Base-by-base conservation (phyloP, 2,113 vertebrate genomes). In the Corapipo altera region DNA sequence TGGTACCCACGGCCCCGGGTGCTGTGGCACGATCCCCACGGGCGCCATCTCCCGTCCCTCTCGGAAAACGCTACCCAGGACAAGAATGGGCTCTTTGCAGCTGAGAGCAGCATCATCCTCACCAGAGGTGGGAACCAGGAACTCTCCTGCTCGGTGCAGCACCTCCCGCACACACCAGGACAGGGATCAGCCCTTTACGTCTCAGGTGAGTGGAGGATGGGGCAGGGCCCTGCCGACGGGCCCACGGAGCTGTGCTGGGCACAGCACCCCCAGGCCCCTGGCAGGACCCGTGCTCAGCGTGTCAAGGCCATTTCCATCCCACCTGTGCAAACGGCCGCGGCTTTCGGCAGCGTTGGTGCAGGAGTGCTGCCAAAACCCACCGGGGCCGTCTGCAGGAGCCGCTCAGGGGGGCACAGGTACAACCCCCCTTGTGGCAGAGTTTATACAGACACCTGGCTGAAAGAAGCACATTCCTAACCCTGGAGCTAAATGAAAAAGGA, bases 111-210 rank as follows among this genome's bases (percentile, higher is more conserved):
- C 55, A 24, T 12, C 37, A 19, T n/a, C 37, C 32, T 71, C 37
- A 30, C 32, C 57, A 62, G 46, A 35, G 37, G 46, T 9, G 26
- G 30, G 55, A 61, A 9, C 32, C 57, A 72, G 57, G 46, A 44
- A 2, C 39, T 30, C 16, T 30, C 55, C 46, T 62, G 46, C 52
- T 62, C 1, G 1, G 37, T 26, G 67, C 37, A 52, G 55, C 67
- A 12, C 4, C 21, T n/a, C 66, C 54, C 1, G 1, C 46, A 51
- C 24, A 19, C 35, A 8, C 5, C 2, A 1, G 44, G n/a, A 46
- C 24, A 15, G 15, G 37, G 16, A 4, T 10, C 67, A 37, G 48
- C 39, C 26, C 39, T 62, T 26, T 2, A 5, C 0, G 20, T 8
- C 3, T 21, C 46, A 12, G 46, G 26, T 13, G 26, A 72, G 57